Evolutionary conservation across 2,888 invertebrate species (phyloP).

Genomic region (Seira sanloemensis): DNA sequence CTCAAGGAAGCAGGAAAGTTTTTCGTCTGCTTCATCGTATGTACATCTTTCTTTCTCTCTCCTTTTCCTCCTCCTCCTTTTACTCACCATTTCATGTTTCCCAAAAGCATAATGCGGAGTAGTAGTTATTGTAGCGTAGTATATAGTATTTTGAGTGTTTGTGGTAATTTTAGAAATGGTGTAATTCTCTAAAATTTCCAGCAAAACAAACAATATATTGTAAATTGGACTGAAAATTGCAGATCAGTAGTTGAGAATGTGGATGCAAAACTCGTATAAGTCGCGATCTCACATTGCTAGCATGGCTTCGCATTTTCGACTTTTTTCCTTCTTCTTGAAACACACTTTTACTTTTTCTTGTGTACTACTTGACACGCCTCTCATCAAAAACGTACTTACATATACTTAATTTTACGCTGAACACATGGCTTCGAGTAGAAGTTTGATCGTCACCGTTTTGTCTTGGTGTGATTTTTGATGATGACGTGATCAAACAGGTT

Average conservation of each 20-base stretch:
- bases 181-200: constrained; percentile 55
- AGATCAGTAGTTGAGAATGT: background rate
- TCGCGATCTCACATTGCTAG: background rate
- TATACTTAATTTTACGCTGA: too few relatives aligned
- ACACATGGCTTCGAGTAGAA: too few relatives aligned
- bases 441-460: too few relatives aligned
- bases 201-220: constrained; percentile 15
- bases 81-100: background rate
- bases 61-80: background rate
- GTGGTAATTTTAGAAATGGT: constrained; percentile 58
- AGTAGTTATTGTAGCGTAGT: too few relatives aligned
- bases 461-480: too few relatives aligned
- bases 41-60: background rate
- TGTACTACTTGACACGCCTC: too few relatives aligned
- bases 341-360: background rate
- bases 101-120: too few relatives aligned
- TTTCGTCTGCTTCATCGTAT: background rate
- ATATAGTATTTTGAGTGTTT: too few relatives aligned
- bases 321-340: background rate
- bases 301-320: background rate
- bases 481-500: too few relatives aligned
- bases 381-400: too few relatives aligned
- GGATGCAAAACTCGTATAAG: too few relatives aligned
- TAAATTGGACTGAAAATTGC: too few relatives aligned
- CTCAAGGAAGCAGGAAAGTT: background rate